These are phyloP conservation scores for Alosa sapidissima DNA, from an alignment of 2,797 vertebrate species.

Conservation along the genomic window DNA sequence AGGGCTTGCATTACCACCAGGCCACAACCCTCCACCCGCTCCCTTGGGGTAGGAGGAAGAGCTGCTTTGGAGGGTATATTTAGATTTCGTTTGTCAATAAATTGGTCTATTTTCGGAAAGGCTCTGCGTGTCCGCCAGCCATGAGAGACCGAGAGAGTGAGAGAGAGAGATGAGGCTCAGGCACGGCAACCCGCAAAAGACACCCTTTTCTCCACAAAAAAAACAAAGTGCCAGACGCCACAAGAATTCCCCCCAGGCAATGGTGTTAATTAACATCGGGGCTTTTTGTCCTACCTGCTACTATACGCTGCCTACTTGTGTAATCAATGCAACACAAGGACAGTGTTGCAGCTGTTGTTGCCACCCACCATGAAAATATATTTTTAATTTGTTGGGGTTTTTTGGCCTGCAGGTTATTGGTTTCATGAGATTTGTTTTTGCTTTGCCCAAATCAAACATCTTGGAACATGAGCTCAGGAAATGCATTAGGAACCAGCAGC, in stretches of 20 bases:
- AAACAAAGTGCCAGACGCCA: background rate
- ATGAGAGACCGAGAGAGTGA: background rate
- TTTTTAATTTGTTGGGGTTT: background rate
- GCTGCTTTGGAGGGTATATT: constrained; percentile 7
- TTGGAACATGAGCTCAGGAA: background rate
- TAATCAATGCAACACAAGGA: background rate
- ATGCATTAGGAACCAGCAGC: background rate
- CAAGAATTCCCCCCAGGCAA: constrained; percentile 41
- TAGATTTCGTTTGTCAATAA: constrained; percentile 1
- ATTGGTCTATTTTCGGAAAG: background rate
- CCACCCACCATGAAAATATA: background rate
- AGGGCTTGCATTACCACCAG: background rate
- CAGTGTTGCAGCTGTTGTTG: background rate
- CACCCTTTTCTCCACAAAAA: background rate
- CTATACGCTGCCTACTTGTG: constrained; percentile 57
- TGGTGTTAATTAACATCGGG: constrained; percentile 69
- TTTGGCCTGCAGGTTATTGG: background rate
- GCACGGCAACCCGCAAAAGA: background rate
- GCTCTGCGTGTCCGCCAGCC: background rate
- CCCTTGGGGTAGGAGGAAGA: background rate
- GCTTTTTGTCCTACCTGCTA: constrained; percentile 64
- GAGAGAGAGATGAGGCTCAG: background rate
- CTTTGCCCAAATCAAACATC: background rate
- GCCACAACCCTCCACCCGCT: background rate
- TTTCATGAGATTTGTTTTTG: background rate